Evolutionary conservation across 2,797 vertebrate genomes (phyloP), one percentile per base, ranked within the genome.

Genomic region (Xyrichtys novacula): DNA sequence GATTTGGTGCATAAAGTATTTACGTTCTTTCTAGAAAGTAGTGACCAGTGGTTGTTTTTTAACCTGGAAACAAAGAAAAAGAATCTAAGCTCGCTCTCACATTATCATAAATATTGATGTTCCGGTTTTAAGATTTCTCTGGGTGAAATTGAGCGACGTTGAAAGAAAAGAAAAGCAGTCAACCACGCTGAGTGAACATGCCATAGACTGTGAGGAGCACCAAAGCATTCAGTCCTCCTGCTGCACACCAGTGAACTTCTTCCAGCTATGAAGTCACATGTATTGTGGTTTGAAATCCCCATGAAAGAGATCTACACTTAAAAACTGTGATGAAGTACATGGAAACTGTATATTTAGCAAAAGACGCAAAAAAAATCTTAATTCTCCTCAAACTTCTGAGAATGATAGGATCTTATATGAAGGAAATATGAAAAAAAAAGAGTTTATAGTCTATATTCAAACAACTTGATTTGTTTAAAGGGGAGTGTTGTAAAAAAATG

Each of bases 261-360:
- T 76, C 78, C 76, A 84, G 42, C 75, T 59, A 65, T 75, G 77
- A 72, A 66, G 49, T 80, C 71, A 78, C 26, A 43, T 59, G 15
- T 44, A 67, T 52, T 29, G 55, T 36, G 38, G 29, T 65, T 69
- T 53, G n/a, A 62, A 54, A 46, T 31, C 17, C 53, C 50, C 2
- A 10, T 39, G 46, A 55, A 64, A 6, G 32, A 50, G 49, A 58
- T 49, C 14, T 42, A 15, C 15, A 19, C 25, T n/a, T 59, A 28
- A 49, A 34, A 34, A 11, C 32, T 14, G 20, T 23, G 43, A 44
- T 44, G 53, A 23, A 10, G 2, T 68, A 6, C 12, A 40, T 7
- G 15, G 16, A 32, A 22, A 49, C 3, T 17, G 16, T 6, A 55
- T 26, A 23, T 34, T 17, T 10, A 32, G 25, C 20, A 46, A 15